A percentile compares a stretch with the other conserved stretches of the same genome.
Conservation (phyloP, 2,113 vertebrate species). For the Spea bombifrons region DNA sequence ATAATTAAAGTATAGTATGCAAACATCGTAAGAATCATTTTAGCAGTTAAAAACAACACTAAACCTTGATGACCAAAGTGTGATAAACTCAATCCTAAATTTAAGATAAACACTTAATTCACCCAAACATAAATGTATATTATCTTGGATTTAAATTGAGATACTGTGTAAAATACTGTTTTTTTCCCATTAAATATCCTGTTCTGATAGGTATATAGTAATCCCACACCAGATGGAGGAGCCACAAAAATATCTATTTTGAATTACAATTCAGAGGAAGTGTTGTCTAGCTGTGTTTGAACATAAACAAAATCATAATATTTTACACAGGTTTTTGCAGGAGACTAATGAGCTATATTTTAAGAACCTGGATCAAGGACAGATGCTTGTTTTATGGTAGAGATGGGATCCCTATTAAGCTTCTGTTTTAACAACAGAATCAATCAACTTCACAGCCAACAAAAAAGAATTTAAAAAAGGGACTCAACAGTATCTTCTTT, state of each 20-base stretch:
- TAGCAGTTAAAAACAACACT: background rate
- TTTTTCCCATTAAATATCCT: background rate
- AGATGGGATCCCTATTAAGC: slow-evolving; percentile 5
- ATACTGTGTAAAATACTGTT: background rate
- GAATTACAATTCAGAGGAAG: slow-evolving; percentile 20
- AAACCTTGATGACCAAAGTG: background rate
- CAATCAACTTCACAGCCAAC: background rate
- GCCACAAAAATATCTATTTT: background rate
- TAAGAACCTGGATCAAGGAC: slow-evolving; percentile 22
- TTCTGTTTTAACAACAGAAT: slow-evolving; percentile 3
- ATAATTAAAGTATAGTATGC: background rate
- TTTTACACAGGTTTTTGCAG: slow-evolving; percentile 23
- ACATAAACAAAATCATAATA: slow-evolving; percentile 32
- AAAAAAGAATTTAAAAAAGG: background rate
- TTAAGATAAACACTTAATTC: background rate
- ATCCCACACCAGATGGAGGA: slow-evolving; percentile 16
- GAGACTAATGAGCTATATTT: slow-evolving; percentile 31
- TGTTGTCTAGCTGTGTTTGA: slow-evolving; percentile 1
- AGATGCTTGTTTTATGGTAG: slow-evolving; percentile 10
- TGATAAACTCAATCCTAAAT: background rate
- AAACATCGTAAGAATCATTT: background rate
- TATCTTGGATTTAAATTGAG: background rate
- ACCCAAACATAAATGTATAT: background rate
- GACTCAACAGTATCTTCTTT: background rate
- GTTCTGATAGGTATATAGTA: background rate